Evolutionary conservation across 2,888 invertebrate genomes (phyloP).

Genomic region (Patella ulyssiponensis): DNA sequence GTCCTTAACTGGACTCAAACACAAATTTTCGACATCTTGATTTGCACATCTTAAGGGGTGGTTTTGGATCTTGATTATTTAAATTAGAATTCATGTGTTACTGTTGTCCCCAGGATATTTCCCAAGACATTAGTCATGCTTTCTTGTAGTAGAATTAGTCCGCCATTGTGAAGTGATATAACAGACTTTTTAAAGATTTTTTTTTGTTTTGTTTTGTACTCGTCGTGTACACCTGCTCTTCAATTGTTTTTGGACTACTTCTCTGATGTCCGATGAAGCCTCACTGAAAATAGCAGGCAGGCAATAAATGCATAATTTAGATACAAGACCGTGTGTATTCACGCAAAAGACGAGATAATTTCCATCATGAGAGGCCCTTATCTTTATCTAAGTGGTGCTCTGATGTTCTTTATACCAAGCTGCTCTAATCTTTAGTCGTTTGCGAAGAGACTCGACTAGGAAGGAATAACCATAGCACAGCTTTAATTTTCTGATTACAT

Average conservation of each 20-base stretch:
- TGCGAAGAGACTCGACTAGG: background rate
- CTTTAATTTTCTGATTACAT: constrained; percentile 13
- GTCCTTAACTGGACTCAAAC: too few species aligned
- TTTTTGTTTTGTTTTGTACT: background rate
- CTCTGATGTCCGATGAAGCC: background rate
- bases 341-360: constrained; percentile 9
- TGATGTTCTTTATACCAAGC: constrained; percentile 7
- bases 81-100: too few species aligned
- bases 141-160: too few species aligned
- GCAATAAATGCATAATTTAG: constrained; percentile 10
- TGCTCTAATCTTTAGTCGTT: constrained; percentile 8
- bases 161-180: too few species aligned
- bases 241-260: constrained; percentile 5
- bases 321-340: constrained; percentile 5
- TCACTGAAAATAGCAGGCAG: background rate
- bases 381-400: constrained; percentile 12
- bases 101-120: too few species aligned
- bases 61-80: too few species aligned
- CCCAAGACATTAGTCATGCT: too few species aligned
- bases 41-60: too few species aligned
- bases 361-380: constrained; percentile 8
- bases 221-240: constrained; percentile 4
- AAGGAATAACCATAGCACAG: constrained; percentile 8
- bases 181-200: too few species aligned
- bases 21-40: too few species aligned